Percentiles rank a stretch among this genome's conserved stretches.
Conservation (phyloP, 37 sponge, comb jelly and placozoan species). For the Spongilla lacustris region DNA sequence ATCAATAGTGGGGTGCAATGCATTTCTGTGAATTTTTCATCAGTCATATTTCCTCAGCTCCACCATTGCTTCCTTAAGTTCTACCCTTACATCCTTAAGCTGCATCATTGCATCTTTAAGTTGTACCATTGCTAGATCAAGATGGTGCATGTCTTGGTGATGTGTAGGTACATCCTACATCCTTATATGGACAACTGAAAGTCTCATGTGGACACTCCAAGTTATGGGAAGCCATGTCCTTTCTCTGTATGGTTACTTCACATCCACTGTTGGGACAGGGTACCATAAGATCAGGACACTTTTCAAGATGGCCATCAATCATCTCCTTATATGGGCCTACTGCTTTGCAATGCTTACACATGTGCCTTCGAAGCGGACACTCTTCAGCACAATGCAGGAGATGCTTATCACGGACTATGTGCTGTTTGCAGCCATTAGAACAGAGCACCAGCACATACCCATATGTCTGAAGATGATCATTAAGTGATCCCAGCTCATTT, state of each 20-base stretch:
- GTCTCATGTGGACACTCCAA: not conserved
- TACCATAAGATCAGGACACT: conserved; percentile 14
- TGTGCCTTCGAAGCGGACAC: conserved; percentile 10
- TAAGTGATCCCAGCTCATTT: conserved; percentile 19
- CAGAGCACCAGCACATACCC: conserved; percentile 6
- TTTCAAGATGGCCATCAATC: conserved; percentile 18
- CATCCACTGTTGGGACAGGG: conserved; percentile 24
- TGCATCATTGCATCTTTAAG: too few species aligned
- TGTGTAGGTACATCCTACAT: conserved; percentile 17
- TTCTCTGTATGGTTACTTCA: too few species aligned
- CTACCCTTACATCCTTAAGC: not conserved
- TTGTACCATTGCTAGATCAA: too few species aligned
- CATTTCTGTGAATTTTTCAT: too few species aligned
- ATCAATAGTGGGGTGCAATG: too few species aligned
- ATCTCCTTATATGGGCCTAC: conserved; percentile 16
- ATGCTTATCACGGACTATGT: not conserved
- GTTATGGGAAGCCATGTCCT: not conserved
- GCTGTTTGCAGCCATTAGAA: conserved; percentile 24
- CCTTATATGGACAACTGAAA: conserved; percentile 15
- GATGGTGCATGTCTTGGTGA: too few species aligned
- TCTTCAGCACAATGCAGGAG: not conserved
- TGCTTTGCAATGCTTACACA: conserved; percentile 39
- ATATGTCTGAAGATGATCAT: conserved; percentile 5
- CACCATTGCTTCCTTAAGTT: too few species aligned
- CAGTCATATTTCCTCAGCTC: too few species aligned